Conservation (phyloP, 2,113 vertebrate species). For the Podilymbus podiceps region DNA sequence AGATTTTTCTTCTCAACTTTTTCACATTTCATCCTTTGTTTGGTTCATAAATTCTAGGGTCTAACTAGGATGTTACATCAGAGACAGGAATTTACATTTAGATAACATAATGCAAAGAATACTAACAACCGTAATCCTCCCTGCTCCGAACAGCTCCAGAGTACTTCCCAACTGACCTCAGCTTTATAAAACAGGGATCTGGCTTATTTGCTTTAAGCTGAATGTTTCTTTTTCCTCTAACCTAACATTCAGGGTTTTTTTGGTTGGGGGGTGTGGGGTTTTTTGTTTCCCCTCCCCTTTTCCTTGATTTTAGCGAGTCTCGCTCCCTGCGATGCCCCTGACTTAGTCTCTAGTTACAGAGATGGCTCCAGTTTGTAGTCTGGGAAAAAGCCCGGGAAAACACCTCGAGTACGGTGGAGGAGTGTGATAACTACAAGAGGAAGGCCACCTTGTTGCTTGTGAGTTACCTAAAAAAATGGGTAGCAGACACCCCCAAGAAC, state of each 20-base stretch:
- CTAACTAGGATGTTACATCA: neutral
- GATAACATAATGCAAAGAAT: neutral
- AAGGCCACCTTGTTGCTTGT: neutral
- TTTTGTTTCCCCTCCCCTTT: neutral
- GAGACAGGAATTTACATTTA: slow-evolving; percentile 24
- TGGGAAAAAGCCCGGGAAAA: neutral
- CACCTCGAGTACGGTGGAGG: neutral
- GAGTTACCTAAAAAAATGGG: neutral
- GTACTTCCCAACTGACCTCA: neutral
- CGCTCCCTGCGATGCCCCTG: neutral
- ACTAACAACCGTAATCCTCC: neutral
- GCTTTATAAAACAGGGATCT: neutral
- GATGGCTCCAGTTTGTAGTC: neutral
- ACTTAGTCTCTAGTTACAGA: neutral
- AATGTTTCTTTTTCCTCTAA: neutral
- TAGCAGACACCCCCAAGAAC: neutral
- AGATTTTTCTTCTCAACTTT: slow-evolving; percentile 11
- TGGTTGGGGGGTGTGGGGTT: neutral
- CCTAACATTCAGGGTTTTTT: neutral
- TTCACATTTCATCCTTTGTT: neutral
- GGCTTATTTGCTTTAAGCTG: neutral
- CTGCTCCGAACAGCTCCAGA: neutral
- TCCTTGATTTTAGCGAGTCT: neutral
- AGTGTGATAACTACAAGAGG: neutral
- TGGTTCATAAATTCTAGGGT: neutral